A percentile compares a stretch with the other conserved stretches of the same genome.
Conservation (phyloP, 1,140 invertebrate species). For the Ostrea edulis region DNA sequence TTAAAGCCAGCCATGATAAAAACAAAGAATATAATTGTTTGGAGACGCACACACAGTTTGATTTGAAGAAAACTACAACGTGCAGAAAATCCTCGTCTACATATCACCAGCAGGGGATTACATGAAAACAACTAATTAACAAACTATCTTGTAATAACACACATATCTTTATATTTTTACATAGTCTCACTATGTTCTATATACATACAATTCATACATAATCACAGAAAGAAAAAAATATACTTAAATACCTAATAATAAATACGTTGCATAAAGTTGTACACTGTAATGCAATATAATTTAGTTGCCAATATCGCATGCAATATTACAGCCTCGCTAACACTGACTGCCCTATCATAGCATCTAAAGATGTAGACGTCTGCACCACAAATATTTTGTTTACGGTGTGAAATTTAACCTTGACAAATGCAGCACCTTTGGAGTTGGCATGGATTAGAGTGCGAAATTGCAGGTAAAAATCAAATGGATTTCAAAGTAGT, state of each 20-base stretch:
- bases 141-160: too few species aligned
- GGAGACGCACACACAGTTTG: background rate
- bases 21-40: too few species aligned
- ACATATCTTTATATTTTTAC: too few species aligned
- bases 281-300: slow-evolving; percentile 5
- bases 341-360: background rate
- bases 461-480: background rate
- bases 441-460: background rate
- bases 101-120: too few species aligned
- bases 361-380: background rate
- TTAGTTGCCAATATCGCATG: background rate
- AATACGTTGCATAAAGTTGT: slow-evolving; percentile 3
- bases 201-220: too few species aligned
- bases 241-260: background rate
- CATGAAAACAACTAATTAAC: too few species aligned
- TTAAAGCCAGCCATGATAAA: background rate
- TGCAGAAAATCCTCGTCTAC: too few species aligned
- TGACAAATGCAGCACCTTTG: background rate
- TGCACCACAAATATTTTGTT: background rate
- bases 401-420: background rate
- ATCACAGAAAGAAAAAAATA: background rate
- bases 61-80: background rate
- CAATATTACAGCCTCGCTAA: background rate
- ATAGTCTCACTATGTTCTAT: too few species aligned
- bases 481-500: background rate